Evolutionary conservation across 2,888 invertebrate genomes (phyloP).

Genomic region (Clivina fossor): DNA sequence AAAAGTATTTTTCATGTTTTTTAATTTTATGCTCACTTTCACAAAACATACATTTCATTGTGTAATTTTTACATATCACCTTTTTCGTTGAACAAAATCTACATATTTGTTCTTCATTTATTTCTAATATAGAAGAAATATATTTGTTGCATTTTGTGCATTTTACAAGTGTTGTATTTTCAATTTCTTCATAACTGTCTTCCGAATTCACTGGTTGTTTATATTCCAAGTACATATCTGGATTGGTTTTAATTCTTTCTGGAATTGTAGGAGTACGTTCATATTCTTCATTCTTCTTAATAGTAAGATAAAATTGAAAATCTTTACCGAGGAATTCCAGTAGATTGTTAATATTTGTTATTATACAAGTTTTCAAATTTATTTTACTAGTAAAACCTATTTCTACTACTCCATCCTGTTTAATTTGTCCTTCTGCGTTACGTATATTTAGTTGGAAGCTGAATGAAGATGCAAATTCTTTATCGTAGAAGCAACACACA

Average conservation of each 20-base stretch:
- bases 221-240: neutral
- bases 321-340: conserved; percentile 1
- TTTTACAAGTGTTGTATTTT: neutral
- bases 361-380: neutral
- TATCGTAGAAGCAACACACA: conserved; percentile 2
- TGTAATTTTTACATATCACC: neutral
- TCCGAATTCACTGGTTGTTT: neutral
- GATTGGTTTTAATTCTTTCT: neutral
- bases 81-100: conserved; percentile 3
- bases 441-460: neutral
- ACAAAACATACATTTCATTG: neutral
- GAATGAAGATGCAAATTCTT: neutral
- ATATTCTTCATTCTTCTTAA: neutral
- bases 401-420: neutral
- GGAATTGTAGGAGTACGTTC: neutral
- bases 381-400: neutral
- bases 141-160: neutral
- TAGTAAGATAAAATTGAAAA: neutral
- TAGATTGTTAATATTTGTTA: conserved; percentile 2
- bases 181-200: conserved; percentile 5
- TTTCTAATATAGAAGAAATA: neutral
- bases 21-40: neutral
- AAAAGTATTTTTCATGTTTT: conserved; percentile 1
- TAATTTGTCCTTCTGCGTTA: conserved; percentile 1
- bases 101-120: conserved; percentile 3